Conservation (phyloP, 2,113 vertebrate genomes). For the Microcebus griseorufus region DNA sequence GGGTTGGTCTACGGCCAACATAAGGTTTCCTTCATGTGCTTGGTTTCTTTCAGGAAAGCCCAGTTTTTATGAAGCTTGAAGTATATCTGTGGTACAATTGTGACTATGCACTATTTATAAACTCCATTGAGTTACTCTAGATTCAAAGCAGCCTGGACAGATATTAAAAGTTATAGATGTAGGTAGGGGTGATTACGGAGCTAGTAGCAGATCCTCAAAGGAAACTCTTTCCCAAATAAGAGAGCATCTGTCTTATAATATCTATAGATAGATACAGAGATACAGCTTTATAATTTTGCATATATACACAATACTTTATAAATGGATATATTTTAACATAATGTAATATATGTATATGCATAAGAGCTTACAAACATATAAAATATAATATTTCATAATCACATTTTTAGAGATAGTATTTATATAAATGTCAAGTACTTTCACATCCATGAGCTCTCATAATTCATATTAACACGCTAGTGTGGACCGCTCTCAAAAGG, state of each 20-base stretch:
- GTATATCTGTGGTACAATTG: background rate
- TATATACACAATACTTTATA: background rate
- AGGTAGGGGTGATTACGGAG: background rate
- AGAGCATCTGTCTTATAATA: background rate
- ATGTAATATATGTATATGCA: background rate
- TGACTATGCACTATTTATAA: background rate
- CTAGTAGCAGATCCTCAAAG: background rate
- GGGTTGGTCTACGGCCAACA: fast-evolving
- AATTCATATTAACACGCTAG: background rate
- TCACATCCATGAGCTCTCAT: background rate
- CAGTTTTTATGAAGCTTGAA: background rate
- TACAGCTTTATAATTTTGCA: background rate
- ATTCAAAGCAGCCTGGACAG: background rate
- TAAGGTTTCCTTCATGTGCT: background rate
- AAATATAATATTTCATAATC: background rate
- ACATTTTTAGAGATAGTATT: background rate
- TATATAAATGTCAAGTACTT: background rate
- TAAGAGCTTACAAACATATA: background rate
- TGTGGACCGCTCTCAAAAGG: background rate
- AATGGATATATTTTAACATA: background rate
- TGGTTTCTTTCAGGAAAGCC: background rate
- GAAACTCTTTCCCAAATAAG: background rate
- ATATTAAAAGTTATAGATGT: background rate
- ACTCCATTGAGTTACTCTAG: background rate
- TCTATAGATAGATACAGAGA: background rate